Conservation (phyloP, 1,140 invertebrate species). For the Calephelis nemesis region DNA sequence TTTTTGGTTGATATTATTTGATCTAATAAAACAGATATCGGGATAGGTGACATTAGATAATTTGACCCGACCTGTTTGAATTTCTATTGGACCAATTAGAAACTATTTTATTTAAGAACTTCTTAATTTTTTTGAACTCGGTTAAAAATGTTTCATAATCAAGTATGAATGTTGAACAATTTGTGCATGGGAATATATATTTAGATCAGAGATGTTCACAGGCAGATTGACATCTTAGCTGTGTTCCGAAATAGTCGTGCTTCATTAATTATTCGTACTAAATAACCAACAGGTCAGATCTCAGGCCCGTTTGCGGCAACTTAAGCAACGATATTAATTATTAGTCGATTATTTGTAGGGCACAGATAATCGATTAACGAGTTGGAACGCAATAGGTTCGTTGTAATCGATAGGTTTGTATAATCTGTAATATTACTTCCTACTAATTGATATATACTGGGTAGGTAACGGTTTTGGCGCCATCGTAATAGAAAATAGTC, state of each 20-base stretch:
- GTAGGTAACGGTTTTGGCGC: too few species aligned
- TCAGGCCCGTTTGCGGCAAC: neutral
- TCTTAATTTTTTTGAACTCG: too few species aligned
- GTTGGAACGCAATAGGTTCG: neutral
- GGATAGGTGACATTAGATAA: too few species aligned
- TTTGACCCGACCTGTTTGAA: too few species aligned
- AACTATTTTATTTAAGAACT: too few species aligned
- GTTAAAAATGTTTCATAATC: neutral
- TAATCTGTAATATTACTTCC: too few species aligned
- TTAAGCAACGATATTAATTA: slow-evolving; percentile 22
- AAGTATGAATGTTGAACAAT: neutral
- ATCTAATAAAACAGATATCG: too few species aligned
- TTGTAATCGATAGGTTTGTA: too few species aligned
- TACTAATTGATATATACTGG: too few species aligned
- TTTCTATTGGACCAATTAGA: too few species aligned
- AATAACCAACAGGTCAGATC: slow-evolving; percentile 9
- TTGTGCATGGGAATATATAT: slow-evolving; percentile 29
- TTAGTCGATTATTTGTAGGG: slow-evolving; percentile 20
- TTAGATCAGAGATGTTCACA: slow-evolving; percentile 39
- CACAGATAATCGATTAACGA: slow-evolving; percentile 15
- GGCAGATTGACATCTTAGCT: neutral
- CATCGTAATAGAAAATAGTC: too few species aligned
- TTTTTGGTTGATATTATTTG: too few species aligned
- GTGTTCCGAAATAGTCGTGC: slow-evolving; percentile 22
- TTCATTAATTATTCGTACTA: slow-evolving; percentile 32